A percentile compares a stretch with the other conserved stretches of the same genome.
Conservation (phyloP, 2,888 invertebrate species). For the Himalopsyche anomala region DNA sequence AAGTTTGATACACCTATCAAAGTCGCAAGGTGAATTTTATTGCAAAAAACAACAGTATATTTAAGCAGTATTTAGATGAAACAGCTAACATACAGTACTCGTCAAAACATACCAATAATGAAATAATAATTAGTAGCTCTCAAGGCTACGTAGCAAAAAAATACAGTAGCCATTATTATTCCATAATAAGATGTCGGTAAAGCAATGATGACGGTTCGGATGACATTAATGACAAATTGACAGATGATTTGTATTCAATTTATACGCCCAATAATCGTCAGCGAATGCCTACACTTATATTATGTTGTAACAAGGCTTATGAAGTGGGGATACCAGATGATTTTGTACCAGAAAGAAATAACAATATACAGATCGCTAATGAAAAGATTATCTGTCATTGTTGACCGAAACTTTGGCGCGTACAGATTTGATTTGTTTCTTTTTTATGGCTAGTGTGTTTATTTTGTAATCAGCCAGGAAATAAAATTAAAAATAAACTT, state of each 20-base stretch:
- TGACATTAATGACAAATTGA: slow-evolving; percentile 9
- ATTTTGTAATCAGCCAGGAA: slow-evolving; percentile 6
- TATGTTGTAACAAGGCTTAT: not conserved
- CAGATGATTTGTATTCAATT: slow-evolving; percentile 27
- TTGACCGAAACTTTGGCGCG: not conserved
- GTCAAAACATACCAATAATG: no score
- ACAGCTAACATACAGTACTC: no score
- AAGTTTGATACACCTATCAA: no score
- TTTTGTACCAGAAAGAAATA: no score
- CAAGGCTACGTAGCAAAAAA: no score
- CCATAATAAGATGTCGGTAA: not conserved
- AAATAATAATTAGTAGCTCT: no score
- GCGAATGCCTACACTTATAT: not conserved
- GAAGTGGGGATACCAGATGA: not conserved
- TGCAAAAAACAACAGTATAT: no score
- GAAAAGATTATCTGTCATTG: not conserved
- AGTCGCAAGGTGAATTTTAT: no score
- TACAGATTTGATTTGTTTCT: not conserved
- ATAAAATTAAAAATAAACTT: not conserved
- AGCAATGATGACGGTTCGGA: not conserved
- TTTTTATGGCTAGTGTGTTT: not conserved
- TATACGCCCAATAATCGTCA: not conserved
- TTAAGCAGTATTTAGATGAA: no score
- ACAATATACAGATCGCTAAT: no score
- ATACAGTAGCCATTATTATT: no score